Base-by-base conservation (phyloP, 2,113 vertebrate genomes). In the Cavia aperea region DNA sequence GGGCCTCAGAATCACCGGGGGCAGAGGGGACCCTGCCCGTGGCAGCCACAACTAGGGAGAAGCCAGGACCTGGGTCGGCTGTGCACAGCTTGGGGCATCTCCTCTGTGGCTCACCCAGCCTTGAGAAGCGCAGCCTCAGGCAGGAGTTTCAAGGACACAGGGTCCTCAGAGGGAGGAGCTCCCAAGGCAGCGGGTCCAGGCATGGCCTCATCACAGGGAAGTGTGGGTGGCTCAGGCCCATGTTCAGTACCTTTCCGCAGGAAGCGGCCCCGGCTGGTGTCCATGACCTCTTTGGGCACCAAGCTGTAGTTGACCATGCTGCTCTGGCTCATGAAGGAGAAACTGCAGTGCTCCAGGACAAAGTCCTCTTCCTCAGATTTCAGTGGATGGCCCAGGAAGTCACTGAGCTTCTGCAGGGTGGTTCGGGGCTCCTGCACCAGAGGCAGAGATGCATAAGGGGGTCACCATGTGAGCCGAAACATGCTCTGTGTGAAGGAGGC, bases 201-300 rank as follows among this genome's bases (percentile, higher is more conserved):
- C 43, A 11, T 12, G 0, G 23, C 72, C 72, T 23, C n/a, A 21
- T 21, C 5, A 5, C 11, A 15, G 24, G 46, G 46, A 49, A 26
- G 46, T 49, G 73, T 15, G 26, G 26, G 26, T 29, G 73, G 43
- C 43, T 39, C n/a, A 4, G n/a, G n/a, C 18, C 39, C 72, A 33
- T 33, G 29, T 7, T 79, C 12, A 96, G 66, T 81, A 98, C 99
- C 99, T 97, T 98, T 99, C 81, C 98, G 97, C 98, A 99, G 98
- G 97, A 99, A 99, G 89, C 94, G 65, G 24, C 98, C 97, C 91
- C 97, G 98, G 93, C 91, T 98, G 63, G 98, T 98, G 96, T 99
- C 98, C 95, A 99, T 95, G 95, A 99, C 98, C n/a, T 98, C 97
- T 0, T 33, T 1, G 13, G 98, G 65, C 36, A 98, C 43, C 0